Base-by-base conservation (phyloP, 2,797 vertebrate genomes). In the Leptodactylus fallax region DNA sequence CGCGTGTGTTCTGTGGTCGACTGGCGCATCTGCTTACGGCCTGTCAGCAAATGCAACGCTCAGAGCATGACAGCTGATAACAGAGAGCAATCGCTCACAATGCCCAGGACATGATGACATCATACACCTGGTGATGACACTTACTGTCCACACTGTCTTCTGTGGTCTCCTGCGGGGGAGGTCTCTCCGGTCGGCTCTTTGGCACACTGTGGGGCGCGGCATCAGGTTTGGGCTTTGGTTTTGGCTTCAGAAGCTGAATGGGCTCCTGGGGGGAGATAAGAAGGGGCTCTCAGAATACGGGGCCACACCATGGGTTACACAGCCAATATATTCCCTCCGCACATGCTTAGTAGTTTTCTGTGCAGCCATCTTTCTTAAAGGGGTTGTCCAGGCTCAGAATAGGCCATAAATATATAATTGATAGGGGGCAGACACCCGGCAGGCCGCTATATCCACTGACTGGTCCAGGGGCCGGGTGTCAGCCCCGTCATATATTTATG, bases 1-100 rank as follows among this genome's bases (percentile, higher is more conserved):
- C 98, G 93, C 0, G 98, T 99, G 88, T 98, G 98, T 83, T 99
- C 98, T 0, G 97, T 98, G 8, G 98, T 99, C 2, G 98, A 99
- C 84, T 99, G 97, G 0, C 98, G 94, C 94, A 99, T 97, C n/a
- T 97, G 97, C 92, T 99, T 99, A 9, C 98, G 93, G 77, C 96
- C 97, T 98, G 89, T 0, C 45, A 61, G 71, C 11, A 27, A 3
- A 72, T n/a, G 7, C 56, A 19, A 14, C 1, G 67, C 5, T 23
- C n/a, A 71, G 14, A 10, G 49, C 9, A 2, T 7, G 21, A 11
- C 36, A 47, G 11, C 6, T 11, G 55, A 81, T 3, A 21, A 36
- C 25, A 14, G 27, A 7, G 23, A 65, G 13, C 0, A 49, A 6
- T 6, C 55, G 51, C 6, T 49, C 8, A 23, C n/a, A 63, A 36